These are phyloP conservation scores for Benthosema pterotum DNA, from an alignment of 2,797 vertebrate genomes.

Conservation along the genomic window DNA sequence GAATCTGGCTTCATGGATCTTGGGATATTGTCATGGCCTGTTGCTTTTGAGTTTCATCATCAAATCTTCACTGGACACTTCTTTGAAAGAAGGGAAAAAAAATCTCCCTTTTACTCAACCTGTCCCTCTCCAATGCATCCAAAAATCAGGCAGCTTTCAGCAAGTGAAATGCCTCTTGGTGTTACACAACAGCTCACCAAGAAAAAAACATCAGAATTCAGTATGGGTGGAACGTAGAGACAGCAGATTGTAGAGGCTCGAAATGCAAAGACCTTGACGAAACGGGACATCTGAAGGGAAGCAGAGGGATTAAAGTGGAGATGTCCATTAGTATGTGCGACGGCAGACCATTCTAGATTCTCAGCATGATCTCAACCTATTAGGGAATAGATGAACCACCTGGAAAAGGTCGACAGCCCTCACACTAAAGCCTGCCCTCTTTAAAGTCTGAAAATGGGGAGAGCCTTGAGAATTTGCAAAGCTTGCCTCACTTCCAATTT, in stretches of 20 bases:
- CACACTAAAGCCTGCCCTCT: background rate
- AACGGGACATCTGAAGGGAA: slow-evolving; percentile 25
- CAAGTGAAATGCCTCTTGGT: too few relatives aligned
- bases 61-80: too few relatives aligned
- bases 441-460: background rate
- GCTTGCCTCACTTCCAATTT: too few relatives aligned
- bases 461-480: background rate
- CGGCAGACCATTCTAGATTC: slow-evolving; percentile 40
- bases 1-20: too few relatives aligned
- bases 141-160: too few relatives aligned
- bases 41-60: too few relatives aligned
- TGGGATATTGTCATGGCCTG: too few relatives aligned
- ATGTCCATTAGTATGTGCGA: slow-evolving; percentile 51
- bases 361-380: slow-evolving; percentile 44
- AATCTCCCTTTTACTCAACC: too few relatives aligned
- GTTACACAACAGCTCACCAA: too few relatives aligned
- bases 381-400: slow-evolving; percentile 35
- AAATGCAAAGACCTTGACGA: slow-evolving; percentile 41
- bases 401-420: slow-evolving; percentile 30
- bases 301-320: slow-evolving; percentile 49
- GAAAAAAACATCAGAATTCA: too few relatives aligned
- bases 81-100: too few relatives aligned
- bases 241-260: slow-evolving; percentile 32
- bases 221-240: slow-evolving; percentile 2
- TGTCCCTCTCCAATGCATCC: too few relatives aligned